Evolutionary conservation across 2,888 invertebrate genomes (phyloP).

Genomic region (Cynaeus angustus): DNA sequence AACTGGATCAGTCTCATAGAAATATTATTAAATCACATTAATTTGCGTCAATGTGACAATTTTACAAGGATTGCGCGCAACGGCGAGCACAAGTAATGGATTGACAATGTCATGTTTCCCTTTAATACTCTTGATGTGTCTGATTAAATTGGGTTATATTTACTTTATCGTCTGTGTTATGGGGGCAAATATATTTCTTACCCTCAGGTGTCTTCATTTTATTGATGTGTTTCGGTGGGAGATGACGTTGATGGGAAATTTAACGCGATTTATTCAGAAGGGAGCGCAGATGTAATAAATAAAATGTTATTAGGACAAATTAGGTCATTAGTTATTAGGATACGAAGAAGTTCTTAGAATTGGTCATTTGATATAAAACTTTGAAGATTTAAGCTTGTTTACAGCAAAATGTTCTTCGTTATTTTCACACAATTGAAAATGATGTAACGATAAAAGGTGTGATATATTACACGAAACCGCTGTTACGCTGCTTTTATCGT

Average conservation of each 20-base stretch:
- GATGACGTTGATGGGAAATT: conserved; percentile 12
- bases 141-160: conserved; percentile 40
- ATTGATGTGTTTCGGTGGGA: conserved; percentile 14
- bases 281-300: conserved; percentile 7
- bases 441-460: no score
- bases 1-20: neutral
- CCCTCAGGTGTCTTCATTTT: conserved; percentile 37
- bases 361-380: no score
- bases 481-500: no score
- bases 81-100: no score
- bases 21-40: conserved; percentile 20
- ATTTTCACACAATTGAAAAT: no score
- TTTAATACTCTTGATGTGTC: conserved; percentile 10
- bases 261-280: conserved; percentile 6
- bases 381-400: no score
- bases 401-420: no score
- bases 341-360: neutral
- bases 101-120: conserved; percentile 14
- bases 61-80: conserved; percentile 21
- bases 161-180: conserved; percentile 19
- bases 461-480: no score
- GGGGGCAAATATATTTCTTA: conserved; percentile 26
- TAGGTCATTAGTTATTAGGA: neutral
- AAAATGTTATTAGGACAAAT: conserved; percentile 7
- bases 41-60: conserved; percentile 16